These are phyloP conservation scores for Tetrapedia diversipes DNA, from an alignment of 2,888 invertebrate genomes.

Conservation along the genomic window DNA sequence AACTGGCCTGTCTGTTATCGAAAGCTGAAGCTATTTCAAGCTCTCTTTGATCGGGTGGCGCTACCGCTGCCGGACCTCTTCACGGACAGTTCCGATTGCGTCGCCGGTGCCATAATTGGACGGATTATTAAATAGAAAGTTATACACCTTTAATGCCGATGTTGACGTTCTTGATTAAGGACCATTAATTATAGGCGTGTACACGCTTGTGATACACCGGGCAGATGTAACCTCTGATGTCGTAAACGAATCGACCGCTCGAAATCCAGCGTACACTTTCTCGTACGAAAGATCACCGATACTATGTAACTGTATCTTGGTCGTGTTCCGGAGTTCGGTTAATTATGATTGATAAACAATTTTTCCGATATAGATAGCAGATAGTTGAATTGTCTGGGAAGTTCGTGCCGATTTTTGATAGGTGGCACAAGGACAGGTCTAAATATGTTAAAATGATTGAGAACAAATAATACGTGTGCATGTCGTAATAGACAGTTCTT, in stretches of 20 bases:
- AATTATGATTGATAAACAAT: no score
- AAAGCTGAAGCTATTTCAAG: constrained; percentile 43
- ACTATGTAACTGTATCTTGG: no score
- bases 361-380: no score
- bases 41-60: constrained; percentile 53
- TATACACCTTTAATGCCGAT: constrained; percentile 35
- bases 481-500: no score
- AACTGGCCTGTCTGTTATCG: constrained; percentile 57
- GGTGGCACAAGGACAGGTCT: no score
- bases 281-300: not conserved
- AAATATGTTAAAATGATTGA: no score
- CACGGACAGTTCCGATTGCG: constrained; percentile 33
- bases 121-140: constrained; percentile 53
- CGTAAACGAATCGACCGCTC: not conserved
- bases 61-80: constrained; percentile 51
- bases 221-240: not conserved
- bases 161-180: constrained; percentile 15
- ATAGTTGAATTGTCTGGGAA: no score
- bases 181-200: constrained; percentile 25
- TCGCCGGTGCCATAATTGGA: constrained; percentile 44
- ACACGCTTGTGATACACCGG: not conserved
- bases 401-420: no score
- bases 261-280: no score
- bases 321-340: no score
- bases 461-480: no score